Percentiles rank a stretch among this genome's conserved stretches.
phyloP scores from a whole-genome alignment of 2,888 invertebrate genomes.

The Strigamia transsilvanica region DNA sequence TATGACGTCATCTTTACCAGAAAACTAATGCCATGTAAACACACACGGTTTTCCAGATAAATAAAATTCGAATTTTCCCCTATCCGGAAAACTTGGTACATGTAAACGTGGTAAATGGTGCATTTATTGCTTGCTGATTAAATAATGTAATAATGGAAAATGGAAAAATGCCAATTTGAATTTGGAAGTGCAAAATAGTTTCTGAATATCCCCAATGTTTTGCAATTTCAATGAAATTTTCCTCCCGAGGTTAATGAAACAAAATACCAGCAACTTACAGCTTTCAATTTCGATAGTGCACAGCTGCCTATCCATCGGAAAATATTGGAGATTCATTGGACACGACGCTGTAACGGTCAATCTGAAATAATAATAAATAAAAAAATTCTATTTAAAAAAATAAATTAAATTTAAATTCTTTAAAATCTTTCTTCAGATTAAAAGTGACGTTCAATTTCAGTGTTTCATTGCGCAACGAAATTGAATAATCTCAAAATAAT shows the following conservation, averaged over 20 bases:
- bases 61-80: no score
- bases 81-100: no score
- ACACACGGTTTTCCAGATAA: no score
- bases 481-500: neutral
- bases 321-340: conserved; percentile 95
- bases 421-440: no score
- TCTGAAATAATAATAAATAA: conserved; percentile 68
- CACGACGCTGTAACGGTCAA: conserved; percentile 95
- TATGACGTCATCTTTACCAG: no score
- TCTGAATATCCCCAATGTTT: neutral
- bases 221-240: neutral
- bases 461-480: neutral
- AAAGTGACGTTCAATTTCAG: no score
- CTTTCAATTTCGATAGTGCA: conserved; percentile 97
- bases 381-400: conserved; percentile 34
- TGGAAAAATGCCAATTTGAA: no score
- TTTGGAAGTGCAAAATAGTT: neutral
- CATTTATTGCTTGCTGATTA: no score
- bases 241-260: neutral
- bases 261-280: conserved; percentile 78
- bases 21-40: no score
- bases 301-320: conserved; percentile 94
- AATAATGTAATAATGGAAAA: no score
- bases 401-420: no score
- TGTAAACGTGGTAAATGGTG: no score